These are phyloP conservation scores for Cylloceria caligata DNA, from an alignment of 2,888 invertebrate species.

Conservation along the genomic window DNA sequence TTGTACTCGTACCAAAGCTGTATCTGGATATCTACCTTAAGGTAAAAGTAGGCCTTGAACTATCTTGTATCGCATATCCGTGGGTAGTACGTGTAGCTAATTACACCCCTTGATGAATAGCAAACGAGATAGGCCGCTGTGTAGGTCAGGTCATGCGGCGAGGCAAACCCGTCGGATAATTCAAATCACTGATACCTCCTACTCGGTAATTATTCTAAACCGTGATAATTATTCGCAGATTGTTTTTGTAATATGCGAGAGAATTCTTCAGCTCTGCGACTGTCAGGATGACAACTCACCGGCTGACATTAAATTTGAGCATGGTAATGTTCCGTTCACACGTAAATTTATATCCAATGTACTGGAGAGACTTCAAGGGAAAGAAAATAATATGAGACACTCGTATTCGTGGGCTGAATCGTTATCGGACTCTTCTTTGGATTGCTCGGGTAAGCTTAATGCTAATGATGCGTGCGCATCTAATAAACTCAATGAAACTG, in stretches of 20 bases:
- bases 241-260: constrained; percentile 91
- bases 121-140: constrained; percentile 29
- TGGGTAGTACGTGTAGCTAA: constrained; percentile 50
- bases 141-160: constrained; percentile 21
- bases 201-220: constrained; percentile 25
- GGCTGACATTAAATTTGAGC: constrained; percentile 85
- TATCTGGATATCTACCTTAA: background rate
- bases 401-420: constrained; percentile 82
- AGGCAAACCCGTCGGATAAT: constrained; percentile 37
- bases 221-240: constrained; percentile 86
- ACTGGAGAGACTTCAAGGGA: constrained; percentile 79
- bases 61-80: constrained; percentile 16
- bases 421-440: constrained; percentile 78
- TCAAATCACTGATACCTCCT: background rate
- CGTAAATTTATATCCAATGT: constrained; percentile 86
- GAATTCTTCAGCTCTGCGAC: constrained; percentile 90
- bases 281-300: constrained; percentile 86
- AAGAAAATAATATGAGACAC: constrained; percentile 76
- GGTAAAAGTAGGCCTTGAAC: constrained; percentile 52
- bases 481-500: background rate
- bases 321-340: constrained; percentile 87
- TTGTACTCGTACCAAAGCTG: background rate
- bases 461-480: background rate
- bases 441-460: constrained; percentile 76
- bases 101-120: constrained; percentile 53